phyloP scores from a whole-genome alignment of 2,888 invertebrate species.

The Ischnura elegans region DNA sequence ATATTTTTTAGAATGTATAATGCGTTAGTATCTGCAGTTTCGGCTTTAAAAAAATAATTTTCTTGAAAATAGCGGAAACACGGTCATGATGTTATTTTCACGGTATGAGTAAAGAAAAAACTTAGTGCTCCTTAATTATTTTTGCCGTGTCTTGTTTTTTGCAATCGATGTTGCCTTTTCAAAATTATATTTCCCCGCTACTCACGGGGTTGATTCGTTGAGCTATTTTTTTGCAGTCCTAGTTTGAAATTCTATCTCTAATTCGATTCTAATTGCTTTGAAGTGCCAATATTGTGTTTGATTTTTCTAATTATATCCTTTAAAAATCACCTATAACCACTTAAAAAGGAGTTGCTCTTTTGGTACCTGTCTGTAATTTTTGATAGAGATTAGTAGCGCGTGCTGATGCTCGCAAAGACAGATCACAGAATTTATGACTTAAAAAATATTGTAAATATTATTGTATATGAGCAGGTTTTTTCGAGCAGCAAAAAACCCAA shows the following conservation, averaged over 20 bases:
- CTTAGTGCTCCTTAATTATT: slow-evolving; percentile 12
- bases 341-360: slow-evolving; percentile 60
- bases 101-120: background rate
- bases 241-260: slow-evolving; percentile 10
- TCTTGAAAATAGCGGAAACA: background rate
- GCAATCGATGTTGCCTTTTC: slow-evolving; percentile 14
- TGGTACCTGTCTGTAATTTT: slow-evolving; percentile 62
- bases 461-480: slow-evolving; percentile 32
- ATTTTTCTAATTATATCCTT: slow-evolving; percentile 9
- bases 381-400: slow-evolving; percentile 36
- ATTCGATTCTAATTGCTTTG: slow-evolving; percentile 19
- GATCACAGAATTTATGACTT: slow-evolving; percentile 40
- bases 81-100: slow-evolving; percentile 8
- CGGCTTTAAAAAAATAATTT: background rate
- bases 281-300: slow-evolving; percentile 38
- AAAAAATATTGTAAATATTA: slow-evolving; percentile 25
- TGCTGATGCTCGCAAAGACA: slow-evolving; percentile 14
- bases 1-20: slow-evolving; percentile 2
- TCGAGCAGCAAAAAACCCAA: slow-evolving; percentile 19
- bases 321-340: slow-evolving; percentile 37
- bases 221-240: slow-evolving; percentile 13
- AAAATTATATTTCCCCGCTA: background rate
- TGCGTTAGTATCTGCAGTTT: background rate
- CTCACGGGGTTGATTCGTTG: background rate
- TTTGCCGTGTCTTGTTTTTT: slow-evolving; percentile 14